These are phyloP conservation scores for Drosophila heteroneura DNA, from an alignment of 2,888 invertebrate genomes.

Conservation along the genomic window DNA sequence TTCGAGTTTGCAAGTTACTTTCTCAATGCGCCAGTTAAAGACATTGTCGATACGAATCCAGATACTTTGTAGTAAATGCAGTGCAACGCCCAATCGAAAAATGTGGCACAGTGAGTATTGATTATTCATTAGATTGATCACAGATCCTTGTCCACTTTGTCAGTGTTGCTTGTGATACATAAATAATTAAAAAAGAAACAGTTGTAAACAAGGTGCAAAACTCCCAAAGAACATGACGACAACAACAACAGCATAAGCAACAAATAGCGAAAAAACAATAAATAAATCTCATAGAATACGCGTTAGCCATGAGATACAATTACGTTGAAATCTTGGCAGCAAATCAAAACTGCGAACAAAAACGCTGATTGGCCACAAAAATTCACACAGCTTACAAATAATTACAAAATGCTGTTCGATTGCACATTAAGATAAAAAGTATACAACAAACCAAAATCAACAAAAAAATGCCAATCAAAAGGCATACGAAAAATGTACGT, in stretches of 20 bases:
- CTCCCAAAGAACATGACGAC: conserved; percentile 63
- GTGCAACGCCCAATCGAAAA: conserved; percentile 42
- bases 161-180: conserved; percentile 68
- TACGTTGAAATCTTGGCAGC: conserved; percentile 75
- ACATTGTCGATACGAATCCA: not conserved
- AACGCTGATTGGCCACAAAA: conserved; percentile 81
- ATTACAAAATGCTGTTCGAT: conserved; percentile 67
- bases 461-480: conserved; percentile 59
- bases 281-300: conserved; percentile 77
- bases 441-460: conserved; percentile 11
- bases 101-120: conserved; percentile 39
- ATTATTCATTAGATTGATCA: conserved; percentile 64
- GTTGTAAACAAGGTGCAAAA: conserved; percentile 72
- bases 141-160: conserved; percentile 79
- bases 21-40: conserved; percentile 29
- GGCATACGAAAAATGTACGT: conserved; percentile 72
- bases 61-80: conserved; percentile 2
- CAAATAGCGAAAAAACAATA: conserved; percentile 17
- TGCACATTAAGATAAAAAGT: conserved; percentile 49
- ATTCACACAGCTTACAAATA: conserved; percentile 78
- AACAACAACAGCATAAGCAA: conserved; percentile 30
- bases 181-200: conserved; percentile 77
- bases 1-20: conserved; percentile 52
- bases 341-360: conserved; percentile 80
- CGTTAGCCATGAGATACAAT: conserved; percentile 80